Conservation (phyloP, 2,888 invertebrate species). For the Lasioglossum pauxillum region DNA sequence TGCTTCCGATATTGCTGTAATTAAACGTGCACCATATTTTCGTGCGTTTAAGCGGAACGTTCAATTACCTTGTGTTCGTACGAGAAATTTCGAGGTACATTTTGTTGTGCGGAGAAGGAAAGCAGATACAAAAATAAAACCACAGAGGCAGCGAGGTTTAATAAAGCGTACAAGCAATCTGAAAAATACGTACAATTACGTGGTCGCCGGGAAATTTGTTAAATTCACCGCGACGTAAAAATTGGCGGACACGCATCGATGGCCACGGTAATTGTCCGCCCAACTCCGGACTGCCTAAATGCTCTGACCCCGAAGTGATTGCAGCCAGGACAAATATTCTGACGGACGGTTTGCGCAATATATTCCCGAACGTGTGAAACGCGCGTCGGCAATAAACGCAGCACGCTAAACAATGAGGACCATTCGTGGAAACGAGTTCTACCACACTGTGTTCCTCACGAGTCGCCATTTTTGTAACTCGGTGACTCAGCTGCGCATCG, state of each 20-base stretch:
- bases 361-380: background rate
- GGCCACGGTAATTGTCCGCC: background rate
- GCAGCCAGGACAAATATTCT: conserved; percentile 2
- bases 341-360: background rate
- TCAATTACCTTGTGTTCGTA: background rate
- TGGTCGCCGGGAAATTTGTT: background rate
- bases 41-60: background rate
- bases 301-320: background rate
- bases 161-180: background rate
- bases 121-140: background rate
- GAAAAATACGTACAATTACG: conserved; percentile 5
- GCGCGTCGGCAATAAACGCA: background rate
- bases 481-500: background rate
- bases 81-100: background rate
- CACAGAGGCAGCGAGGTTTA: background rate
- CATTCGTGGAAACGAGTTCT: background rate
- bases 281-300: background rate
- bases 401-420: background rate
- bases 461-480: background rate
- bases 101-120: background rate
- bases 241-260: conserved; percentile 11
- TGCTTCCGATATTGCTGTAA: background rate
- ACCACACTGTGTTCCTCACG: background rate
- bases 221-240: conserved; percentile 3
- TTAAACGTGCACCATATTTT: background rate